Evolutionary conservation across 2,797 vertebrate genomes (phyloP), one percentile per base, ranked within the genome.

Genomic region (Dendrocincla tyrannina): DNA sequence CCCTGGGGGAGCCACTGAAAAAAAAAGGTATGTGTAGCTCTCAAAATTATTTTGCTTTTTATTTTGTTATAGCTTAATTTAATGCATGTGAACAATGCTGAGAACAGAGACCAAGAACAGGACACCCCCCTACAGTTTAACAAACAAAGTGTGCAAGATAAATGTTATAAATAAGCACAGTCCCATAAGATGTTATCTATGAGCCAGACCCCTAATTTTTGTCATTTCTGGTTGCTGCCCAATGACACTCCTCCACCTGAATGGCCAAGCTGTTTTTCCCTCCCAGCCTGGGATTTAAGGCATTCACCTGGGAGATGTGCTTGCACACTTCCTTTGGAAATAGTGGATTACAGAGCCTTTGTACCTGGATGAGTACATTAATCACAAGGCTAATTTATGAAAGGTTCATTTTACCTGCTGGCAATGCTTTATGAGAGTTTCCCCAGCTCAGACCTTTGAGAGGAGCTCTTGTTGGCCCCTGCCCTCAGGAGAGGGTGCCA

Each of bases 1-100:
- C 12, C 16, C 28, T 3, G 2, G 24, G n/a, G 15, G 8, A 53
- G 32, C 64, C 32, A 27, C 1, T 44, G 32, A 44, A 20, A 60
- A 63, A 69, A 9, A 78, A 79, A 78, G 5, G 44, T 46, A 46
- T 9, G 37, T 3, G 2, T 18, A 1, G 0, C 14, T 47, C 47
- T 76, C 44, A 87, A 59, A 87, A 70, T 56, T 44, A 37, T 68
- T 91, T 77, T 64, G 4, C 27, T 67, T 70, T 41, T 50, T 52
- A 14, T 11, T 85, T 67, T 27, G 3, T 58, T 77, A 18, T 6
- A 69, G 7, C 59, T 94, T 63, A 49, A 68, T 46, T 39, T 32
- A 35, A 89, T 27, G 6, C 4, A 1, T 3, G 7, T 66, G 32
- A 82, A 50, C 19, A 69, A 79, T 56, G 76, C 50, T 85, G 37